Conservation (phyloP, 1,140 invertebrate species). For the Amphibalanus amphitrite region DNA sequence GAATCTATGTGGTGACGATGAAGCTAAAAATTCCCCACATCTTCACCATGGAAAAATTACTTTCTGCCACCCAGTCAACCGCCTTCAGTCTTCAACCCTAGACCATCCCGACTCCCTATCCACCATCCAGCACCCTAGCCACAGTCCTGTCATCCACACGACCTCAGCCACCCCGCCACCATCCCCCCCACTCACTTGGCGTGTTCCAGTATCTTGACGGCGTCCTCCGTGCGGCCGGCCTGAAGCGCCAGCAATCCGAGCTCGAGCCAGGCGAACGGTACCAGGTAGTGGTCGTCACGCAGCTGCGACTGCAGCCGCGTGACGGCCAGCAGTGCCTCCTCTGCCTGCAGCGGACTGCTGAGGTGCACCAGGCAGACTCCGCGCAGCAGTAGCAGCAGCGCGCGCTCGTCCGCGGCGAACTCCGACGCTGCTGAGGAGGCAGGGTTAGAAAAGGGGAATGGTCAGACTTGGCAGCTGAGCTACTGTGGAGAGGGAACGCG, state of each 20-base stretch:
- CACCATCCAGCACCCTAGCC: too few species aligned
- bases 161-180: not conserved
- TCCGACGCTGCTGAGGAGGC: not conserved
- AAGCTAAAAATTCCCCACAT: too few species aligned
- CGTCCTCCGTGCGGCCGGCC: slow-evolving; percentile 43
- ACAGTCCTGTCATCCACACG: too few species aligned
- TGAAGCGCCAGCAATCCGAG: slow-evolving; percentile 55
- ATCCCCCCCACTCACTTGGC: slow-evolving; percentile 48
- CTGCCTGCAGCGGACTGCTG: slow-evolving; percentile 47
- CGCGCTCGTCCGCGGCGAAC: slow-evolving; percentile 45
- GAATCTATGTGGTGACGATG: too few species aligned
- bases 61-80: too few species aligned
- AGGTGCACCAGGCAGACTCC: slow-evolving; percentile 64
- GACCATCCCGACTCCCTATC: too few species aligned
- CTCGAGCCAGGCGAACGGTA: slow-evolving; percentile 75
- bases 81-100: too few species aligned
- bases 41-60: too few species aligned
- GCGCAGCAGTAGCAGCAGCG: slow-evolving; percentile 55
- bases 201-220: slow-evolving; percentile 54
- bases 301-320: slow-evolving; percentile 53
- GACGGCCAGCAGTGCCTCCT: slow-evolving; percentile 53
- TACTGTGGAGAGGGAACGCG: slow-evolving; percentile 1
- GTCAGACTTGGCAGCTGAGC: slow-evolving; percentile 1
- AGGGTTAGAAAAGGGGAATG: not conserved
- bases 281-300: slow-evolving; percentile 62